Base-by-base conservation (phyloP, 2,888 invertebrate genomes). In the Pyrrhosoma nymphula region DNA sequence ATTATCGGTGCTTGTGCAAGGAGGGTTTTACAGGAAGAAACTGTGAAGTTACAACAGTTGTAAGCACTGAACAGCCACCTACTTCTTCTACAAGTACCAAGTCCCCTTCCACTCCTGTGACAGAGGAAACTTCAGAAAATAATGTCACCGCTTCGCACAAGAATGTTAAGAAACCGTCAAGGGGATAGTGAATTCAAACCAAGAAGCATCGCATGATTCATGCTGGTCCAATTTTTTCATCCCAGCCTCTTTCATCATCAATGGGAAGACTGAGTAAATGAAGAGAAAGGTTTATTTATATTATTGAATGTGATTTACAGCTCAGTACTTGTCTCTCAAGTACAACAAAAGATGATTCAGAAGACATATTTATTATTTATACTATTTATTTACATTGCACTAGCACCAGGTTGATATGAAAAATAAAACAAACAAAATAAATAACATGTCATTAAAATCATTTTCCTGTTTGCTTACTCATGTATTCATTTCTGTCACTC, bases 1-100 rank as follows among this genome's bases (percentile, higher is more conserved):
- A 97, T 96, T 99, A 98, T 97, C 98, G 98, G 95, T 99, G 99
- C 96, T 97, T 98, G 95, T 99, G 99, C 96, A 98, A 98, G 0
- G 97, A 98, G 60, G 98, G 98, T 75, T 98, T 98, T 96, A 97
- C 97, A 95, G 99, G 99, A n/a, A 98, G 98, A 95, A 97, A 98
- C 96, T 99, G 99, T 96, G 98, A 99, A 97, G 97, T 98, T 4
- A 69, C 95, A 69, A 95, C 75, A n/a, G 47, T 95, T 8, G 89
- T 95, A 26, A 30, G 30, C 23, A 69, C 56, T 0, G 91, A 90
- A 55, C 23, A 69, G 12, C 63, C 26, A 0, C 63, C 47, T 12
- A 56, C 95, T 30, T 2, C 69, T n/a, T 39, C 93, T 0, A 47
- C 69, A 26, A 69, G 63, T 10, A 69, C 63, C 6, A 47, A 39